These are phyloP conservation scores for Mechanitis messenoides DNA, from an alignment of 2,888 invertebrate genomes.

Conservation along the genomic window DNA sequence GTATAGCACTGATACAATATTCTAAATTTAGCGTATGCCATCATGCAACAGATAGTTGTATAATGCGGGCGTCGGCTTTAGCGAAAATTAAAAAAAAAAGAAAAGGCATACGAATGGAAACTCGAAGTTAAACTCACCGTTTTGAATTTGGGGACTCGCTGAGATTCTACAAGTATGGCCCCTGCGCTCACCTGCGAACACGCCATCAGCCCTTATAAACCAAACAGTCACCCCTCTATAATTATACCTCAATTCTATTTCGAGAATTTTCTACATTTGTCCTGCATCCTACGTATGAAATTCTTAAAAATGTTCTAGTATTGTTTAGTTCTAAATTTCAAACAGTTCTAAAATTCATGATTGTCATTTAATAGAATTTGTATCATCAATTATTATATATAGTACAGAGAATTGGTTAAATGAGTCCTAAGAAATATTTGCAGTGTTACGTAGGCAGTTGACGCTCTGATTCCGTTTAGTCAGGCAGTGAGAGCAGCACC, in stretches of 20 bases:
- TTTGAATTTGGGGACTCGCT: slow-evolving; percentile 67
- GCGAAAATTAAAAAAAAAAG: slow-evolving; percentile 19
- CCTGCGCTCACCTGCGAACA: slow-evolving; percentile 73
- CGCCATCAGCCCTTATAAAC: slow-evolving; percentile 67
- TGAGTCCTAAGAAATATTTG: slow-evolving; percentile 14
- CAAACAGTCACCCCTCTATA: slow-evolving; percentile 41
- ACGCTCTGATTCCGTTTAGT: slow-evolving; percentile 35
- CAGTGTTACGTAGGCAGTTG: slow-evolving; percentile 28
- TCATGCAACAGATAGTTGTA: slow-evolving; percentile 54
- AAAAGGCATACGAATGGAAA: slow-evolving; percentile 16
- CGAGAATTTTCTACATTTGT: slow-evolving; percentile 3
- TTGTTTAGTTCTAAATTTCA: too few species aligned
- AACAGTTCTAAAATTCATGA: too few species aligned
- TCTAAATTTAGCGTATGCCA: slow-evolving; percentile 60
- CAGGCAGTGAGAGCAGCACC: slow-evolving; percentile 36
- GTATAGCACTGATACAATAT: slow-evolving; percentile 45
- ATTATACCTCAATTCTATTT: slow-evolving; percentile 3
- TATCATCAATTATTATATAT: neutral
- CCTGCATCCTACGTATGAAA: neutral
- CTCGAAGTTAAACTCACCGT: slow-evolving; percentile 54
- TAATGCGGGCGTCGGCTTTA: slow-evolving; percentile 37
- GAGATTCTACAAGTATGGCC: slow-evolving; percentile 71
- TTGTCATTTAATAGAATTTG: too few species aligned
- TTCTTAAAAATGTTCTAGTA: too few species aligned
- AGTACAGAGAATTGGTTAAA: slow-evolving; percentile 1